Conservation (phyloP, 2,797 vertebrate genomes). For the Neosalanx taihuensis region DNA sequence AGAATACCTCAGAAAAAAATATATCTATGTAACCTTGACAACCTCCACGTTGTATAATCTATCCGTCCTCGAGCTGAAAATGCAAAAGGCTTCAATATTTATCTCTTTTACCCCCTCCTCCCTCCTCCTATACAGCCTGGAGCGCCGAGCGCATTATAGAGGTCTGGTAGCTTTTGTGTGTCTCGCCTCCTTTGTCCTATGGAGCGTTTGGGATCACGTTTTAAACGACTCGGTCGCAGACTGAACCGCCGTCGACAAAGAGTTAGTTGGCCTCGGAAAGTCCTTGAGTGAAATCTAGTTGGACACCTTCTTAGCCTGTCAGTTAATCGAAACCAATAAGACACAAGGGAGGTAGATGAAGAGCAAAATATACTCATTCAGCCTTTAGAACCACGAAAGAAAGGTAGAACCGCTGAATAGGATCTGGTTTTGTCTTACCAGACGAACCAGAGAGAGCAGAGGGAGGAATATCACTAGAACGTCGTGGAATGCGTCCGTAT, state of each 20-base stretch:
- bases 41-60: conserved; percentile 50
- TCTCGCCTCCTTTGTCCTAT: not conserved
- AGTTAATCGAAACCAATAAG: not conserved
- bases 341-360: not conserved
- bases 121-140: conserved; percentile 27
- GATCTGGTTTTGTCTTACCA: not conserved
- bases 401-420: no score
- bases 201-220: not conserved
- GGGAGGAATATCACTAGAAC: conserved; percentile 45
- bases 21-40: conserved; percentile 71
- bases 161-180: conserved; percentile 33
- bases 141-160: conserved; percentile 43
- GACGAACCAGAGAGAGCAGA: no score
- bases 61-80: conserved; percentile 19
- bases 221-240: not conserved
- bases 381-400: not conserved
- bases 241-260: not conserved
- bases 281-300: not conserved
- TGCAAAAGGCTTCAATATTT: conserved; percentile 33
- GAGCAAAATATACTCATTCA: not conserved
- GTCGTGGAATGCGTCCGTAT: conserved; percentile 20
- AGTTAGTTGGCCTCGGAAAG: not conserved
- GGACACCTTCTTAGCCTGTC: conserved; percentile 20
- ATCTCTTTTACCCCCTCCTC: conserved; percentile 15
- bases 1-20: conserved; percentile 81